Base-by-base conservation (phyloP, 2,113 vertebrate genomes). In the Tylochromis polylepis region DNA sequence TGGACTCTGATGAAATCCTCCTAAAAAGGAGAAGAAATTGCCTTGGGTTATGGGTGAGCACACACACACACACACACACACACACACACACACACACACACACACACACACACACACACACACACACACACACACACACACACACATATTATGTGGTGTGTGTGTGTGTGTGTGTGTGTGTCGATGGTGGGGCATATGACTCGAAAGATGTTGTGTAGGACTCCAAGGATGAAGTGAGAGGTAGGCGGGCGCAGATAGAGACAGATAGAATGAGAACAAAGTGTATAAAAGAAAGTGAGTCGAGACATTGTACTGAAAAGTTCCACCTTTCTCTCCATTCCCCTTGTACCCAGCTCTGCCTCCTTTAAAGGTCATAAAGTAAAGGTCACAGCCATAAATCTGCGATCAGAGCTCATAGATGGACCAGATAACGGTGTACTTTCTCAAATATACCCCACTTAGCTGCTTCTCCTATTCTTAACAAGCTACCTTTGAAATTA, bases 1-100 rank as follows among this genome's bases (percentile, higher is more conserved):
- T 95, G 93, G 95, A 96, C 94, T 95, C 90, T 93, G 94, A 96
- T 94, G 91, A 96, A 97, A 96, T 96, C 95, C 94, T 93, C 93
- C 92, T 94, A 93, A 95, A 97, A 95, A 93, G 90, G 88, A 94
- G 94, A 90, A 92, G 91, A 96, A 94, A 96, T 95, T 96, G 96
- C 94, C 91, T 95, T 89, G 93, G 94, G 95, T 96, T 95, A 95
- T 95, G 95, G 96, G 90, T 95, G 93, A 95, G 92, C 91, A 90
- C 93, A 92, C 94, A 92, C 88, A 89, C 86, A 79, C 87, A 51
- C 16, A 51, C 22, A 36, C 34, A 36, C 20, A 22, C 59, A 20
- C 6, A 5, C n/a, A 1, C 38, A 38, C 38, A 41, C 38, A 11
- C 38, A 49, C 22, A 75, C 82, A 38, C 60, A 38, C 60, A 67